A percentile compares a stretch with the other conserved stretches of the same genome.
phyloP scores from a whole-genome alignment of 2,113 vertebrate genomes.

The Indicator maculatus region DNA sequence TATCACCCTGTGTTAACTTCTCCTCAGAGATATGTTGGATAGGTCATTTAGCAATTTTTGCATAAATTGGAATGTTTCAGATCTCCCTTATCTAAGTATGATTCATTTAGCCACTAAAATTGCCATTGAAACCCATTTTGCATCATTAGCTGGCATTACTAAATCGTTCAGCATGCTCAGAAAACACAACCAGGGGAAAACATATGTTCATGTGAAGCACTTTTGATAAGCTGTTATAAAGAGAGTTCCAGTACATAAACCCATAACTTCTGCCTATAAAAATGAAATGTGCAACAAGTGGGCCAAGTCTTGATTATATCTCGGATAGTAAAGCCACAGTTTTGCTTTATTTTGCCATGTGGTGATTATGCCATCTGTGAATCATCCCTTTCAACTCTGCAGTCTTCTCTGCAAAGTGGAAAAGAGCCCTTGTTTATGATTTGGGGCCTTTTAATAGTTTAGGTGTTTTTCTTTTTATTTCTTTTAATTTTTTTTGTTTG shows the following conservation, averaged over 20 bases:
- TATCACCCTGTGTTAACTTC: conserved; percentile 56
- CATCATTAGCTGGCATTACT: conserved; percentile 69
- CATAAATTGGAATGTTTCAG: conserved; percentile 59
- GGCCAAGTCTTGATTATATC: conserved; percentile 12
- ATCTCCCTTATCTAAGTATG: conserved; percentile 66
- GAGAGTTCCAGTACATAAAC: conserved; percentile 58
- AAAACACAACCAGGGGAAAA: conserved; percentile 72
- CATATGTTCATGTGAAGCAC: conserved; percentile 60
- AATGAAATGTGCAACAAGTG: conserved; percentile 53
- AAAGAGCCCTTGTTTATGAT: neutral
- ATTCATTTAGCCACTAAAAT: conserved; percentile 74
- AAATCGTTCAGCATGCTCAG: conserved; percentile 51
- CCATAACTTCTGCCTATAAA: conserved; percentile 29
- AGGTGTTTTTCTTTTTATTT: too few relatives aligned
- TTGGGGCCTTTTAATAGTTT: neutral
- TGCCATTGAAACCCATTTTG: conserved; percentile 72
- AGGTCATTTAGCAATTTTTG: conserved; percentile 70
- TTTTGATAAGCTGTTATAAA: conserved; percentile 66
- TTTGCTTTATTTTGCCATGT: neutral
- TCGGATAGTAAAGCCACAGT: neutral
- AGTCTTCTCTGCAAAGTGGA: neutral
- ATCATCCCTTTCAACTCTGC: neutral
- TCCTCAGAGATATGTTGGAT: conserved; percentile 61
- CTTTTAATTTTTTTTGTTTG: neutral
- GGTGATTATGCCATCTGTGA: neutral